phyloP scores from a whole-genome alignment of 1,140 invertebrate species.

The Zaprionus africanus region DNA sequence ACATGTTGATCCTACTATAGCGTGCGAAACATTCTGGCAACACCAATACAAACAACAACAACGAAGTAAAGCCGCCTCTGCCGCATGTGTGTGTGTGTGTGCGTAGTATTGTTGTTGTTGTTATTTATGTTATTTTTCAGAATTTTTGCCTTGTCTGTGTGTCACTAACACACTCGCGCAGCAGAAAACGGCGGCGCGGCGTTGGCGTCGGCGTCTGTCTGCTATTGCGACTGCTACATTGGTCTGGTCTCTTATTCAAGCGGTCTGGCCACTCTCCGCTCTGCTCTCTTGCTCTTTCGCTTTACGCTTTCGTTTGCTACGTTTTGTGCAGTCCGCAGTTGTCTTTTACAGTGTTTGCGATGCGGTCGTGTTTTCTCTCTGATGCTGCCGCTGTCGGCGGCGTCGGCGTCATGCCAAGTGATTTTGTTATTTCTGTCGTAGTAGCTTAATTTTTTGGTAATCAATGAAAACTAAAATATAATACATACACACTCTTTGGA shows the following conservation, averaged over 20 bases:
- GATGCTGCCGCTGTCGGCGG: conserved; percentile 28
- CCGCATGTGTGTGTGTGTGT: conserved; percentile 5
- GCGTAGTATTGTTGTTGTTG: conserved; percentile 59
- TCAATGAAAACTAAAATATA: conserved; percentile 26
- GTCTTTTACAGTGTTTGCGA: conserved; percentile 56
- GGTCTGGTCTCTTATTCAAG: conserved; percentile 40
- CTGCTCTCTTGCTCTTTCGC: conserved; percentile 45
- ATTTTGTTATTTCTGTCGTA: conserved; percentile 50
- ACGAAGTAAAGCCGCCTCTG: conserved; percentile 30
- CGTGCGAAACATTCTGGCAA: conserved; percentile 74
- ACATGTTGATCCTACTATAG: conserved; percentile 76
- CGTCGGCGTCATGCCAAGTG: conserved; percentile 54
- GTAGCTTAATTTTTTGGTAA: conserved; percentile 48
- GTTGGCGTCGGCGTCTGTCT: conserved; percentile 22
- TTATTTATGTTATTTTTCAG: conserved; percentile 62
- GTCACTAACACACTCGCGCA: conserved; percentile 16
- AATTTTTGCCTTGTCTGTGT: conserved; percentile 42
- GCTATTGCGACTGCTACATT: conserved; percentile 6
- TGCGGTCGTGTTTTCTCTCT: conserved; percentile 68
- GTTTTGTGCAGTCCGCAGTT: conserved; percentile 49
- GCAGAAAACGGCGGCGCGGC: conserved; percentile 23
- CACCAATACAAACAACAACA: conserved; percentile 63
- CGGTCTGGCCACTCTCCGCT: conserved; percentile 54
- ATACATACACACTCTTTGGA: neutral
- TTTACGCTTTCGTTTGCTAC: conserved; percentile 28